phyloP scores from a whole-genome alignment of 2,888 invertebrate species.

The Cataglyphis altisquamis region DNA sequence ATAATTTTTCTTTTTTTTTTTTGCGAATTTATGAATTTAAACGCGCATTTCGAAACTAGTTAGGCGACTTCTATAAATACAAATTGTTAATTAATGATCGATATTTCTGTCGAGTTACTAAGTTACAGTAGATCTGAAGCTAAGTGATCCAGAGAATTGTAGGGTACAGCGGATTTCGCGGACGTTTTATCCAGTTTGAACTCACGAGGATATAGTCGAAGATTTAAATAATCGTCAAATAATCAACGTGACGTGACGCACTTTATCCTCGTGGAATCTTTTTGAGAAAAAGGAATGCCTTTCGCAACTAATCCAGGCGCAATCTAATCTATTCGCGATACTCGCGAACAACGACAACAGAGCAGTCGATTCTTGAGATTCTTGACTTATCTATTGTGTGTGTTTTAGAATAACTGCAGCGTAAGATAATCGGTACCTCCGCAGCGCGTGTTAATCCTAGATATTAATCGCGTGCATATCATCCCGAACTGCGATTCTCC shows the following conservation, averaged over 20 bases:
- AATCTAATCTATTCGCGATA: slow-evolving; percentile 53
- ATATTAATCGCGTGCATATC: slow-evolving; percentile 35
- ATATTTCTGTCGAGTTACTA: slow-evolving; percentile 73
- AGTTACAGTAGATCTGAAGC: slow-evolving; percentile 68
- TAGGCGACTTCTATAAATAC: background rate
- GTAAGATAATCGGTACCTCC: slow-evolving; percentile 48
- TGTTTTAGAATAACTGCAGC: slow-evolving; percentile 41
- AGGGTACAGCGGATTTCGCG: slow-evolving; percentile 35
- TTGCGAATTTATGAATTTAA: slow-evolving; percentile 24
- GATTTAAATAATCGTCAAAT: background rate
- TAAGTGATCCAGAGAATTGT: slow-evolving; percentile 35
- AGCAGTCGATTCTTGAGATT: slow-evolving; percentile 15
- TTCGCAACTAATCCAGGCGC: slow-evolving; percentile 41
- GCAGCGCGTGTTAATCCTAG: slow-evolving; percentile 32
- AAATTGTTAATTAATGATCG: slow-evolving; percentile 28
- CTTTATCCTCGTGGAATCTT: background rate
- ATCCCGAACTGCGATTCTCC: slow-evolving; percentile 19
- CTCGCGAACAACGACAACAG: background rate
- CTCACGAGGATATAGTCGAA: slow-evolving; percentile 21
- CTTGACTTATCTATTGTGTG: slow-evolving; percentile 23
- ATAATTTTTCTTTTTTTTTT: background rate
- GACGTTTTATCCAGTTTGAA: slow-evolving; percentile 80
- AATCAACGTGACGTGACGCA: background rate
- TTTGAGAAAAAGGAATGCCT: slow-evolving; percentile 12
- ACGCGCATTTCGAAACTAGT: background rate